These are phyloP conservation scores for Staurois parvus DNA, from an alignment of 2,797 vertebrate species.

Conservation along the genomic window DNA sequence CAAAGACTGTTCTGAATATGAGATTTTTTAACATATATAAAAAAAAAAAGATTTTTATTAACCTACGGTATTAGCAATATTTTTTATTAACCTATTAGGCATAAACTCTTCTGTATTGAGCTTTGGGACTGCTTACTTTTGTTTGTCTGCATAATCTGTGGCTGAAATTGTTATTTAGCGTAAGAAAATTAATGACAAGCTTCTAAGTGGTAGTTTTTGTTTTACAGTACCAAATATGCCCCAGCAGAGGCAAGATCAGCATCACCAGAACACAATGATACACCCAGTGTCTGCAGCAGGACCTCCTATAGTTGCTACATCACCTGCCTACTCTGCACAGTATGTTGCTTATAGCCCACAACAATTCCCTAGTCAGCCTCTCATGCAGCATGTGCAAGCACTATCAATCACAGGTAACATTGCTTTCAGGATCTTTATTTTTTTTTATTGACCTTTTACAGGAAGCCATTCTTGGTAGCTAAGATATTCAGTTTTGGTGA, in stretches of 20 bases:
- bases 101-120: no score
- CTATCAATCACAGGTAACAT: slow-evolving; percentile 91
- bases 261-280: slow-evolving; percentile 96
- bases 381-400: slow-evolving; percentile 96
- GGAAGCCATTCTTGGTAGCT: no score
- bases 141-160: no score
- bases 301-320: slow-evolving; percentile 92
- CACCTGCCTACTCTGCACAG: slow-evolving; percentile 90
- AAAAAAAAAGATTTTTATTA: no score
- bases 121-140: no score
- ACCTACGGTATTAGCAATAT: no score
- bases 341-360: slow-evolving; percentile 97
- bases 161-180: no score
- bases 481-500: no score
- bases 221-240: slow-evolving; percentile 93
- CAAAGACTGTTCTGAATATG: no score
- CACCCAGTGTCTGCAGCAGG: slow-evolving; percentile 94
- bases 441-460: neutral
- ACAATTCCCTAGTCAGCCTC: slow-evolving; percentile 94
- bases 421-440: neutral
- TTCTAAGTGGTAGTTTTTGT: neutral
- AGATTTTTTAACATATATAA: no score
- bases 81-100: no score
- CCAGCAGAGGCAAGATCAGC: slow-evolving; percentile 96
- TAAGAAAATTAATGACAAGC: no score